Evolutionary conservation across 2,113 vertebrate species (phyloP).

Genomic region (Pterocles burchelli): DNA sequence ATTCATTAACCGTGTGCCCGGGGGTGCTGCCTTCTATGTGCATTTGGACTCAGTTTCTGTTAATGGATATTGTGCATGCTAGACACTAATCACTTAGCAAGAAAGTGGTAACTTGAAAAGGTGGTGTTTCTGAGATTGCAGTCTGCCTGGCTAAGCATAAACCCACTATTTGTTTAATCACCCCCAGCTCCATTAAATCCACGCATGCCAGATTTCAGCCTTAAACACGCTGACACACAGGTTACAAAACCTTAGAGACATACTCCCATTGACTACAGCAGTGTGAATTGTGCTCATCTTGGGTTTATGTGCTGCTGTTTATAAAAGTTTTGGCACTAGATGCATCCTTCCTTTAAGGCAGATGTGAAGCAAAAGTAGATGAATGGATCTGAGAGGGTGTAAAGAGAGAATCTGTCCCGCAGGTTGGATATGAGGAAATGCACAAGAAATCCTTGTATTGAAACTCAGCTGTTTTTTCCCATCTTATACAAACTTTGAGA

Average conservation of each 20-base stretch:
- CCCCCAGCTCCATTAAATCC: background rate
- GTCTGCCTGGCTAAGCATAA: background rate
- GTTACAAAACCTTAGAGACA: background rate
- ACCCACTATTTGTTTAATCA: background rate
- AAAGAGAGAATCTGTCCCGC: background rate
- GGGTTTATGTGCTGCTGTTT: constrained; percentile 34
- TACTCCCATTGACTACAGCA: background rate
- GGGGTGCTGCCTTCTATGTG: background rate
- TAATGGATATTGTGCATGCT: background rate
- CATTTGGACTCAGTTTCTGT: background rate
- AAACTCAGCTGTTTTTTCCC: background rate
- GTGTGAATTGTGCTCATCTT: background rate
- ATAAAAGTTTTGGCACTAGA: background rate
- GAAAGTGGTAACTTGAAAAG: background rate
- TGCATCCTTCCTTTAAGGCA: constrained; percentile 2
- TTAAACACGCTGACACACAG: background rate
- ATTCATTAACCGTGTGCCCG: background rate
- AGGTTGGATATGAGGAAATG: background rate
- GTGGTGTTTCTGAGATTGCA: background rate
- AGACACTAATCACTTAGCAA: background rate
- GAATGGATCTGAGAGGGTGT: background rate
- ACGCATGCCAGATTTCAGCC: background rate
- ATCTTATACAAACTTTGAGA: background rate
- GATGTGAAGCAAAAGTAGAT: background rate
- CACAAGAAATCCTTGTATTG: background rate